phyloP scores from a whole-genome alignment of 2,888 invertebrate species.

The Polyploca ridens region DNA sequence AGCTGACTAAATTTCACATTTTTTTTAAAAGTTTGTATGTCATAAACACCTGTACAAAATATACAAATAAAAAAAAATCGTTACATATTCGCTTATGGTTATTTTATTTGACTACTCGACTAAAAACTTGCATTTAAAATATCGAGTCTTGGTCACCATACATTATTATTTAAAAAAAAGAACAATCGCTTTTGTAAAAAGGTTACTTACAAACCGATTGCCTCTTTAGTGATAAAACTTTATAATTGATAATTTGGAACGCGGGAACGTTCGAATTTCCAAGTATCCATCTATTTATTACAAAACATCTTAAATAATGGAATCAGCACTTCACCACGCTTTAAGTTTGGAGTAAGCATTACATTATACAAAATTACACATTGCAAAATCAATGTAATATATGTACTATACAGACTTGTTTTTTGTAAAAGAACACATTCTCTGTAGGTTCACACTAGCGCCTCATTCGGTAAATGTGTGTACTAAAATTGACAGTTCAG shows the following conservation, averaged over 20 bases:
- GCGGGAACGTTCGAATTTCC: not conserved
- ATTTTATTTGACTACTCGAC: conserved; percentile 4
- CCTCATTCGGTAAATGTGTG: not conserved
- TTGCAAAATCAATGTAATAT: conserved; percentile 3
- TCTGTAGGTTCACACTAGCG: not conserved
- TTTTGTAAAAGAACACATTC: not conserved
- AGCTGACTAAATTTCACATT: conserved; percentile 25
- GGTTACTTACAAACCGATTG: not conserved
- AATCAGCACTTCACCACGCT: not conserved
- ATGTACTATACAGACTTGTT: not conserved
- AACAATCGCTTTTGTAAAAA: not conserved
- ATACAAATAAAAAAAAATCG: conserved; percentile 24
- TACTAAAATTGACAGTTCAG: not conserved
- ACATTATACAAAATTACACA: not conserved
- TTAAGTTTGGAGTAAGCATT: not conserved
- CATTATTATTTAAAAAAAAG: not conserved
- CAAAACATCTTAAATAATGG: conserved; percentile 6
- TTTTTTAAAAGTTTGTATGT: conserved; percentile 16
- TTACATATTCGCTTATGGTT: conserved; percentile 16
- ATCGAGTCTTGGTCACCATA: conserved; percentile 1
- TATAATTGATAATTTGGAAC: conserved; percentile 7
- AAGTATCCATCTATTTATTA: not conserved
- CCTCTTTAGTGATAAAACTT: not conserved
- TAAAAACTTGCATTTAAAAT: not conserved
- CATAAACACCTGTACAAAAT: conserved; percentile 33